Conservation (phyloP, 2,888 invertebrate species). For the Zaprionus bogoriensis region DNA sequence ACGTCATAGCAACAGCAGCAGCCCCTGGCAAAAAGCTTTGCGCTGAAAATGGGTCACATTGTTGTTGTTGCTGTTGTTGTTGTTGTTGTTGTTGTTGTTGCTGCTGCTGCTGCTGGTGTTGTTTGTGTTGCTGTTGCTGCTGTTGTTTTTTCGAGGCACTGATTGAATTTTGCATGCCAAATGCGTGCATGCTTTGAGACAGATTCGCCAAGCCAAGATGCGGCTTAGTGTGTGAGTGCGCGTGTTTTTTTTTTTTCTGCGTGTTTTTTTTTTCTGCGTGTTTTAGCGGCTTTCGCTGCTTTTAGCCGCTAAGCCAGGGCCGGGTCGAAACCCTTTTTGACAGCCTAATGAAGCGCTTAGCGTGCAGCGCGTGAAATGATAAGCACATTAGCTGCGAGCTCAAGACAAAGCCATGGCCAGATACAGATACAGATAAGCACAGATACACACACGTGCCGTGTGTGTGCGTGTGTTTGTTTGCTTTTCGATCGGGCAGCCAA, state of each 20-base stretch:
- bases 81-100: conserved; percentile 24
- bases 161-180: conserved; percentile 76
- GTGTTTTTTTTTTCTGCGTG: too few relatives aligned
- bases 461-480: background rate
- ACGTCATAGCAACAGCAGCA: conserved; percentile 58
- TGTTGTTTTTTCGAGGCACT: conserved; percentile 47
- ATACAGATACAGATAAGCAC: background rate
- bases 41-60: conserved; percentile 68
- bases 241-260: too few relatives aligned
- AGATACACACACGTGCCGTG: conserved; percentile 4
- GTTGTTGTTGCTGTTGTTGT: conserved; percentile 31
- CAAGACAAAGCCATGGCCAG: background rate
- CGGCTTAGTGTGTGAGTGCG: background rate
- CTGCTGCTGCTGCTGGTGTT: conserved; percentile 23
- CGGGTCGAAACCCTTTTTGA: conserved; percentile 24
- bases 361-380: conserved; percentile 66
- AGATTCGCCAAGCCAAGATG: conserved; percentile 16
- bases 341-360: conserved; percentile 72
- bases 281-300: too few relatives aligned
- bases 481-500: conserved; percentile 25
- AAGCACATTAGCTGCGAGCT: conserved; percentile 23
- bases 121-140: conserved; percentile 31
- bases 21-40: conserved; percentile 75
- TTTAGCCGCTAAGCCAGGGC: conserved; percentile 4
- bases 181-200: conserved; percentile 57